These are phyloP conservation scores for Trichomalopsis sarcophagae DNA, from an alignment of 1,140 invertebrate species.

Conservation along the genomic window DNA sequence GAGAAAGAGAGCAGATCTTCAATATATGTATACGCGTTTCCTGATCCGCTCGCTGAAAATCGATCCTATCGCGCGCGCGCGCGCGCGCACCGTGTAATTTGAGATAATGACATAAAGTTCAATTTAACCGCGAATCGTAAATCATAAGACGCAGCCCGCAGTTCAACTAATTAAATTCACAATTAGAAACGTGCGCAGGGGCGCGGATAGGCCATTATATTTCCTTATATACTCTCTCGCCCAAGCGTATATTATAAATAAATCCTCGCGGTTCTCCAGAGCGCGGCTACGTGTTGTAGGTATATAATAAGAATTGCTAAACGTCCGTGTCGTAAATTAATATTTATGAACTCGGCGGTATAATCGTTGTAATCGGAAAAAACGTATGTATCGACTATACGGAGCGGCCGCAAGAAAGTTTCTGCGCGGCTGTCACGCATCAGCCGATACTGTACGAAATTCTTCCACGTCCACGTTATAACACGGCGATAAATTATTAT, in stretches of 20 bases:
- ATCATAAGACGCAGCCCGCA: slow-evolving; percentile 4
- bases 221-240: background rate
- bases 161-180: slow-evolving; percentile 40
- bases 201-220: background rate
- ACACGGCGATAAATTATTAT: background rate
- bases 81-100: slow-evolving; percentile 10
- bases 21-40: slow-evolving; percentile 5
- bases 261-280: background rate
- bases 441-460: too few species aligned
- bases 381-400: too few species aligned
- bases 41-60: slow-evolving; percentile 18
- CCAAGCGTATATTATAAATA: background rate
- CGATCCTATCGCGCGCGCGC: slow-evolving; percentile 7
- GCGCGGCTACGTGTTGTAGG: background rate
- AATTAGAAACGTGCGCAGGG: slow-evolving; percentile 27
- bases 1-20: background rate
- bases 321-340: background rate
- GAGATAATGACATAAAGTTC: slow-evolving; percentile 43
- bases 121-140: slow-evolving; percentile 34
- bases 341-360: background rate
- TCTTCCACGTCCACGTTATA: too few species aligned
- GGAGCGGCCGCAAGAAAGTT: too few species aligned
- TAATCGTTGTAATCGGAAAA: too few species aligned
- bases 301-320: background rate
- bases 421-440: too few species aligned